Evolutionary conservation across 2,888 invertebrate species (phyloP).

Genomic region (Drosophila aldrichi): DNA sequence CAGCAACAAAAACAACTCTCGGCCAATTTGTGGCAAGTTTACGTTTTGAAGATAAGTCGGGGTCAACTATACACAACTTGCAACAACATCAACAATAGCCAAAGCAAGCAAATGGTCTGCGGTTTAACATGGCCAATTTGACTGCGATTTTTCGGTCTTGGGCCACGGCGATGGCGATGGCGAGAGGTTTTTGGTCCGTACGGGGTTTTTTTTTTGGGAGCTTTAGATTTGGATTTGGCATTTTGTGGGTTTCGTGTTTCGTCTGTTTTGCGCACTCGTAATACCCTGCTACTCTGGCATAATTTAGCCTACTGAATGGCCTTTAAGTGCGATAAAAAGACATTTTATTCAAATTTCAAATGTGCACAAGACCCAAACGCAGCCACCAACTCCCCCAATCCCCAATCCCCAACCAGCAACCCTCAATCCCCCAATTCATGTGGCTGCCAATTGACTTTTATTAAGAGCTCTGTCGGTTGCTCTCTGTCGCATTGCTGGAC

Average conservation of each 20-base stretch:
- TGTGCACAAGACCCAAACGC: conserved; percentile 31
- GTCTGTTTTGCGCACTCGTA: conserved; percentile 44
- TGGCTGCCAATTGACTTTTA: conserved; percentile 68
- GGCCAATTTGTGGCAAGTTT: conserved; percentile 78
- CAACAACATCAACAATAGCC: conserved; percentile 56
- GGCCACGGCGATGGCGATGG: conserved; percentile 1
- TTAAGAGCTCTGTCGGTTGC: conserved; percentile 55
- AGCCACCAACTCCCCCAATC: not conserved
- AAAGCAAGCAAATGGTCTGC: conserved; percentile 60
- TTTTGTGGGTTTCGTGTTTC: conserved; percentile 28
- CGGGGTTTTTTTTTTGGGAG: conserved; percentile 27
- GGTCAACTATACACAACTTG: conserved; percentile 72
- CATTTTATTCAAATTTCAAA: conserved; percentile 75
- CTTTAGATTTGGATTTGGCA: conserved; percentile 35
- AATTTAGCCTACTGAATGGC: conserved; percentile 76
- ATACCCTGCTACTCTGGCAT: conserved; percentile 59
- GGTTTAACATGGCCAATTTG: conserved; percentile 78
- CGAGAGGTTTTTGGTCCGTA: conserved; percentile 9
- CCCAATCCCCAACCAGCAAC: not conserved
- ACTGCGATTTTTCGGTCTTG: conserved; percentile 63
- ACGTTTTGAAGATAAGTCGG: conserved; percentile 74
- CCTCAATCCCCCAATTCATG: conserved; percentile 2
- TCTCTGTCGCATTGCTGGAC: conserved; percentile 49
- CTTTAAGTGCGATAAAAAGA: conserved; percentile 76
- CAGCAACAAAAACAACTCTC: conserved; percentile 46